A percentile compares a stretch with the other conserved stretches of the same genome.
Conservation (phyloP, 2,113 vertebrate species). For the Carassius gibelio region DNA sequence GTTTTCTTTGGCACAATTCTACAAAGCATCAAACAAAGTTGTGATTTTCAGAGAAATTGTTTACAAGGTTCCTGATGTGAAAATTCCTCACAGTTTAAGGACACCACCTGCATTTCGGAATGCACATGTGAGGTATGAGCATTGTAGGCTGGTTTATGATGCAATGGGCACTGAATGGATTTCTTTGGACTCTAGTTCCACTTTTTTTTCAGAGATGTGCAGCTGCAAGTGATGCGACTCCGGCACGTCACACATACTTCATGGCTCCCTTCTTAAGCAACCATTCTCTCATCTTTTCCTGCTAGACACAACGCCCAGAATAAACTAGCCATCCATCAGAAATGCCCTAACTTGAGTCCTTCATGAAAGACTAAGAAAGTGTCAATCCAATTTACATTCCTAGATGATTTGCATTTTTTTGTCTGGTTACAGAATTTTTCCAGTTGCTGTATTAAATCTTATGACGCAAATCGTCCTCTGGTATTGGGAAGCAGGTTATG, state of each 20-base stretch:
- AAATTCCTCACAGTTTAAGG: slow-evolving; percentile 17
- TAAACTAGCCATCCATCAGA: not conserved
- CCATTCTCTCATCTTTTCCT: slow-evolving; percentile 23
- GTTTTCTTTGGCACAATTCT: slow-evolving; percentile 7
- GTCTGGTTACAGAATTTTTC: slow-evolving; percentile 25
- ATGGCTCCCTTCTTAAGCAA: slow-evolving; percentile 26
- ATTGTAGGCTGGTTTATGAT: slow-evolving; percentile 45
- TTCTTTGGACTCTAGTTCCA: slow-evolving; percentile 40
- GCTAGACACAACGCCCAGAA: not conserved
- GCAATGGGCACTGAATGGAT: slow-evolving; percentile 38
- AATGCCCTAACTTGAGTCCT: not conserved
- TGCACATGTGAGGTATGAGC: slow-evolving; percentile 14
- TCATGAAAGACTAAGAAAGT: not conserved
- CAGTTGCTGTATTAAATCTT: not conserved
- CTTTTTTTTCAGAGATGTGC: slow-evolving; percentile 8
- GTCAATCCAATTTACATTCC: not conserved
- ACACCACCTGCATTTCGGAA: slow-evolving; percentile 34
- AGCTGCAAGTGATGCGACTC: slow-evolving; percentile 36
- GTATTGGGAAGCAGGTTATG: not conserved
- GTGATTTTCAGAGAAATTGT: slow-evolving; percentile 21
- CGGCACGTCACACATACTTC: slow-evolving; percentile 21
- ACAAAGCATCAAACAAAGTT: not conserved
- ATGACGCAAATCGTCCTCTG: not conserved
- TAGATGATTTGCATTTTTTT: not conserved
- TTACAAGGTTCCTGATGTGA: slow-evolving; percentile 32